Percentiles rank a stretch among this genome's conserved stretches.
These are phyloP conservation scores for Mormyrus iriodes DNA, from an alignment of 2,113 vertebrate genomes.

Conservation along the genomic window DNA sequence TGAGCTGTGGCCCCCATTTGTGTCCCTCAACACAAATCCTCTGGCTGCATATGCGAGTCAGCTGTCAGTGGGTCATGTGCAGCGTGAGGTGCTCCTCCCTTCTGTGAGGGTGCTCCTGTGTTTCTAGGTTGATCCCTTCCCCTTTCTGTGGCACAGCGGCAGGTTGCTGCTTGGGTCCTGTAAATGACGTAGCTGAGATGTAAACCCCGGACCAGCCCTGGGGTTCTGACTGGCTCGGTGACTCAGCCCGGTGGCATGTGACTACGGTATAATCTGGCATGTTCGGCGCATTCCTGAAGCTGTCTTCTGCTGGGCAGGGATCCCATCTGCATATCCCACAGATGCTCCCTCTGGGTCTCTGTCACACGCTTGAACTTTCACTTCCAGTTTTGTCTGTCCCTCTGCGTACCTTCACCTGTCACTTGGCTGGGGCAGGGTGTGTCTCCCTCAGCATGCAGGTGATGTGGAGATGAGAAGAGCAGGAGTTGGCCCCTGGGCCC, in stretches of 20 bases:
- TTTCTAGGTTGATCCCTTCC: too few species aligned
- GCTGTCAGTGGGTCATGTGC: not conserved
- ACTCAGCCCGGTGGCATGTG: too few species aligned
- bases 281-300: not conserved
- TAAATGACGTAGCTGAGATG: too few species aligned
- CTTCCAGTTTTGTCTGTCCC: not conserved
- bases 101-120: too few species aligned
- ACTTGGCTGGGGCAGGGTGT: not conserved
- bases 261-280: too few species aligned
- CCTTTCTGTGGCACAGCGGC: too few species aligned
- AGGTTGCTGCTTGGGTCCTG: too few species aligned
- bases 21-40: not conserved
- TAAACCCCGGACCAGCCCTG: not conserved
- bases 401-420: not conserved
- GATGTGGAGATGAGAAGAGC: not conserved
- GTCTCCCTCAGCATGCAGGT: not conserved
- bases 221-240: too few species aligned
- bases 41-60: not conserved
- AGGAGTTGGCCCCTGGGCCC: not conserved
- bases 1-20: not conserved
- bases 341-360: not conserved
- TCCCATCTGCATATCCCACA: not conserved
- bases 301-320: not conserved
- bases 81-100: not conserved
- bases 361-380: not conserved